Conservation (phyloP, 2,797 vertebrate species). For the Syngnathus acus region DNA sequence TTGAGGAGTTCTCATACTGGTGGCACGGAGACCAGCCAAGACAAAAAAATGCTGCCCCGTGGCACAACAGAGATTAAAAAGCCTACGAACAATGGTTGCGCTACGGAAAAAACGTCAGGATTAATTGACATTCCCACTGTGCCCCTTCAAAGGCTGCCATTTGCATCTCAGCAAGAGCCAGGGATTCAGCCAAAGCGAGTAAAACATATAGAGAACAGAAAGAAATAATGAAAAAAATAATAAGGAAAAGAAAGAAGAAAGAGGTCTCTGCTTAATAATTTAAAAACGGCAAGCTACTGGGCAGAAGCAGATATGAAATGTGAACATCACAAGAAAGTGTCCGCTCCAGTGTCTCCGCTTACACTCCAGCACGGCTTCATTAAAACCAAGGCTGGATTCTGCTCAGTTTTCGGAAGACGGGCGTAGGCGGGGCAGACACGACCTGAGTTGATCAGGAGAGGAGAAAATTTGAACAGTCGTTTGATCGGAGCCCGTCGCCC, state of each 20-base stretch:
- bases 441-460: slow-evolving; percentile 24
- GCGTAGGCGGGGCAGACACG: slow-evolving; percentile 23
- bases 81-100: slow-evolving; percentile 38
- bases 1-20: slow-evolving; percentile 38
- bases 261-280: slow-evolving; percentile 70
- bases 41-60: slow-evolving; percentile 43
- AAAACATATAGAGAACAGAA: slow-evolving; percentile 28
- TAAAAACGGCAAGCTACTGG: slow-evolving; percentile 63
- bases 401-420: slow-evolving; percentile 32
- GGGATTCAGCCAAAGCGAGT: slow-evolving; percentile 38
- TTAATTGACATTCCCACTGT: slow-evolving; percentile 59
- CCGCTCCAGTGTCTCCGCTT: slow-evolving; percentile 50
- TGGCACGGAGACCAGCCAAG: slow-evolving; percentile 29
- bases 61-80: slow-evolving; percentile 52
- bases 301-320: slow-evolving; percentile 70
- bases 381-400: slow-evolving; percentile 53
- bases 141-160: slow-evolving; percentile 59
- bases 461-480: slow-evolving; percentile 25
- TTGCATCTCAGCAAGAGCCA: slow-evolving; percentile 56
- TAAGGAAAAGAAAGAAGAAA: slow-evolving; percentile 49
- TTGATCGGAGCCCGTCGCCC: slow-evolving; percentile 34
- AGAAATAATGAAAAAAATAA: slow-evolving; percentile 29
- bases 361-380: slow-evolving; percentile 58
- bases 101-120: slow-evolving; percentile 42
- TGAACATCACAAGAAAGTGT: slow-evolving; percentile 63